These are phyloP conservation scores for Sebastes elongatus DNA, from an alignment of 2,797 vertebrate genomes.

Conservation along the genomic window DNA sequence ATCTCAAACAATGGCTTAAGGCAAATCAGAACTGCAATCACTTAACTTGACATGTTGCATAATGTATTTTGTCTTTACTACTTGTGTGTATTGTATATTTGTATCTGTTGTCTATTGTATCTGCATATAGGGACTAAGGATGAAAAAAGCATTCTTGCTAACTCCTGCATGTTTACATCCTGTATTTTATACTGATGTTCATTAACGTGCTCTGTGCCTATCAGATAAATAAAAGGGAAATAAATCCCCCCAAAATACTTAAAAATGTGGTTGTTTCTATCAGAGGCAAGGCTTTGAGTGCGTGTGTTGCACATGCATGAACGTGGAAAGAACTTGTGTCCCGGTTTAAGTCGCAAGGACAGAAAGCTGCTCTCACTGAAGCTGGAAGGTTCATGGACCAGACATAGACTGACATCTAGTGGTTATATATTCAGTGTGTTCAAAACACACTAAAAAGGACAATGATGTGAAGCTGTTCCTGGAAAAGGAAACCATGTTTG, in stretches of 20 bases:
- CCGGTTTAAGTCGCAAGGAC: neutral
- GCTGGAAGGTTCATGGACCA: neutral
- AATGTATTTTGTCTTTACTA: too few relatives aligned
- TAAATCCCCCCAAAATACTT: neutral
- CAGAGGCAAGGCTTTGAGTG: neutral
- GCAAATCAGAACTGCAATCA: too few relatives aligned
- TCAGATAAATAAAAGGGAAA: neutral
- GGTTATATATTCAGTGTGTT: neutral
- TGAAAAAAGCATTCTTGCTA: too few relatives aligned
- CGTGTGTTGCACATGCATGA: neutral
- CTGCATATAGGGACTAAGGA: too few relatives aligned
- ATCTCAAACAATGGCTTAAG: too few relatives aligned
- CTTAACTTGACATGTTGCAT: too few relatives aligned
- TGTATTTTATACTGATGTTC: too few relatives aligned
- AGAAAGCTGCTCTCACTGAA: neutral
- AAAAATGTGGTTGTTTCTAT: neutral
- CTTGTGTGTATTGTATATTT: too few relatives aligned
- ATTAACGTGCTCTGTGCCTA: too few relatives aligned
- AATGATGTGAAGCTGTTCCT: neutral
- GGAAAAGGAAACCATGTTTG: neutral
- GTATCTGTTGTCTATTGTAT: too few relatives aligned
- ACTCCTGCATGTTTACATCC: too few relatives aligned
- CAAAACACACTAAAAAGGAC: neutral
- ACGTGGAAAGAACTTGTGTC: neutral
- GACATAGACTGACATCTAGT: conserved; percentile 54